Evolutionary conservation across 53 echinoderm and acorn worm genomes (phyloP), one percentile per base, ranked within the genome.

Genomic region (Pentamera pediparva): DNA sequence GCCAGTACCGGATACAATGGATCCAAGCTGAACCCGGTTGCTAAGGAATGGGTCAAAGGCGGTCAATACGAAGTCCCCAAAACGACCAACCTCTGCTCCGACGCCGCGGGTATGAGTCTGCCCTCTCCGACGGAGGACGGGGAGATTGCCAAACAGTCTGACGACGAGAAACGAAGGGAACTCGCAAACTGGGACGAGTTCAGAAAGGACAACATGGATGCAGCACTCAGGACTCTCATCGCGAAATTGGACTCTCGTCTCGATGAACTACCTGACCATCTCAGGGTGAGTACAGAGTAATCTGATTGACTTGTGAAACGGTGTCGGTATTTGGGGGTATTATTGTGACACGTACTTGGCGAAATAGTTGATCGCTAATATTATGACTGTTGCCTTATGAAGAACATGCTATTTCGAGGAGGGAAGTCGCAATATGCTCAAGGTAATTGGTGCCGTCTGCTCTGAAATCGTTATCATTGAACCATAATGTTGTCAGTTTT

Each of bases 81-180:
- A 54, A 8, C 7, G 25, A n/a, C n/a, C n/a, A n/a, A n/a, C n/a
- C n/a, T n/a, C n/a, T n/a, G n/a, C n/a, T n/a, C n/a, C n/a, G n/a
- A n/a, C n/a, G n/a, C n/a, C n/a, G n/a, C n/a, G n/a, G n/a, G n/a
- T n/a, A n/a, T n/a, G n/a, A n/a, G n/a, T n/a, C n/a, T n/a, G n/a
- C n/a, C n/a, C n/a, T n/a, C n/a, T n/a, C n/a, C n/a, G n/a, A n/a
- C n/a, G n/a, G n/a, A n/a, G n/a, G n/a, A n/a, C n/a, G n/a, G n/a
- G n/a, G n/a, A n/a, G n/a, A n/a, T 2, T 18, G 7, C 54, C 10
- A 35, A 18, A 63, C 67, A 47, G 17, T 67, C 67, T 4, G 29
- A 67, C 40, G 67, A 67, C 30, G 67, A 67, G 9, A 67, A 67
- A 39, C 18, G 40, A 15, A 18, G 17, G 10, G 67, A 67, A 7